Percentiles rank a stretch among this genome's conserved stretches.
Conservation (phyloP, 2,888 invertebrate genomes). For the Drosophila sordidula region DNA sequence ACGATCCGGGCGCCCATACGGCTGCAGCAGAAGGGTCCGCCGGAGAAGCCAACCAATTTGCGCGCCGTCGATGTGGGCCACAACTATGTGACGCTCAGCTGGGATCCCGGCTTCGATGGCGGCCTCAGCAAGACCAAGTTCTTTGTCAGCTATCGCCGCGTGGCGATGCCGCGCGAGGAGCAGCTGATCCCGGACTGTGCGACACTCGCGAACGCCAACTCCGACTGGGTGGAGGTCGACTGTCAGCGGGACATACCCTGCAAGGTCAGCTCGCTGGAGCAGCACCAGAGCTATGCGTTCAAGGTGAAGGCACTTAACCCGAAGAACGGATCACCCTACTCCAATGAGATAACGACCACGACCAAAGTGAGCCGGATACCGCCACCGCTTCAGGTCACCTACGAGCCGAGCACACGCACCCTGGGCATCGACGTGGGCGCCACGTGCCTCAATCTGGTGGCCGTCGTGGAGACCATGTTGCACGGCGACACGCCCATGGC, state of each 20-base stretch:
- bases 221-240: constrained; percentile 93
- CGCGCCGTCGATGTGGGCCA: constrained; percentile 91
- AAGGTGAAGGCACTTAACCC: constrained; percentile 96
- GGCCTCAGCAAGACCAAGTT: constrained; percentile 94
- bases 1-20: constrained; percentile 90
- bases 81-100: constrained; percentile 91
- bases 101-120: constrained; percentile 96
- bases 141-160: constrained; percentile 92
- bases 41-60: constrained; percentile 92
- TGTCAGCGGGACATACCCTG: constrained; percentile 95
- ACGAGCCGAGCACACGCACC: constrained; percentile 91
- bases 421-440: constrained; percentile 92
- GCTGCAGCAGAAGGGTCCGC: constrained; percentile 94
- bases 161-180: constrained; percentile 87
- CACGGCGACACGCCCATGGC: constrained; percentile 87
- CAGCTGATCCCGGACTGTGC: constrained; percentile 88
- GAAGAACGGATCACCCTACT: constrained; percentile 94
- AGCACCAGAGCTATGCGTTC: constrained; percentile 94
- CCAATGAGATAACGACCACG: constrained; percentile 92
- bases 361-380: constrained; percentile 95
- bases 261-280: constrained; percentile 93
- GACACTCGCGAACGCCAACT: constrained; percentile 86
- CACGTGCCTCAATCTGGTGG: constrained; percentile 91
- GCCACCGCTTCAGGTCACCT: constrained; percentile 92
- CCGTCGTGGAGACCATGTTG: constrained; percentile 90